Evolutionary conservation across 2,797 vertebrate species (phyloP).

Genomic region (Apogon talboti): DNA sequence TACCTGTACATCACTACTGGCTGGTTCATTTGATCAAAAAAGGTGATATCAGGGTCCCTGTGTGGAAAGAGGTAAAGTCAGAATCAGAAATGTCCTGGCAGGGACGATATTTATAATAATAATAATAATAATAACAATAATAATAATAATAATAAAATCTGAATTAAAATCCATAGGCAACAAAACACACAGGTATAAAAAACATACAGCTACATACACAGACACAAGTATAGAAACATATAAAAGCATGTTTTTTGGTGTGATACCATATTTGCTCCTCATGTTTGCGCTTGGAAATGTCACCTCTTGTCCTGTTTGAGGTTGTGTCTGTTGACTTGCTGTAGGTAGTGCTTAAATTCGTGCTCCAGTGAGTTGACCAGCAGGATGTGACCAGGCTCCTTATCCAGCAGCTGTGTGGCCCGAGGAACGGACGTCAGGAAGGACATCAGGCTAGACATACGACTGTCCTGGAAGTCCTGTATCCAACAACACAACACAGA

Average conservation of each 20-base stretch:
- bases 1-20: slow-evolving; percentile 87
- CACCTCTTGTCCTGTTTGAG: slow-evolving; percentile 85
- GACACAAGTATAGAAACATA: too few species aligned
- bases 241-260: too few species aligned
- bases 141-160: too few species aligned
- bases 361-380: slow-evolving; percentile 84
- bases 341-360: slow-evolving; percentile 82
- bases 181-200: too few species aligned
- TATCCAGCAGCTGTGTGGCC: slow-evolving; percentile 84
- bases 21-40: slow-evolving; percentile 88
- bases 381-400: slow-evolving; percentile 76
- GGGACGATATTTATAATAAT: too few species aligned
- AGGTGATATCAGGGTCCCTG: slow-evolving; percentile 87
- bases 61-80: slow-evolving; percentile 20
- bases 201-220: too few species aligned
- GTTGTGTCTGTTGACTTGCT: slow-evolving; percentile 83
- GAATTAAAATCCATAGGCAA: too few species aligned
- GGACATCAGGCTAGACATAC: slow-evolving; percentile 80
- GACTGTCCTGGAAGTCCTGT: slow-evolving; percentile 83
- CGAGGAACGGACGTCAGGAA: slow-evolving; percentile 83
- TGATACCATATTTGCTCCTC: background rate
- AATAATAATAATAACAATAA: too few species aligned
- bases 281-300: background rate
- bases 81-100: background rate
- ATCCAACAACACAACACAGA: background rate